Percentiles rank a stretch among this genome's conserved stretches.
Conservation (phyloP, 2,113 vertebrate genomes). For the Bos taurus region ARS-UCD2.0 NC_037332.1:119343501-119344000, state of each 20-base stretch:
- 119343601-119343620: not conserved
- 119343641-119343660: not conserved
- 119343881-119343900: rapidly evolving
- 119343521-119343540: rapidly evolving
- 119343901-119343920: rapidly evolving
- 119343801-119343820: no score
- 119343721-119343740: not conserved
- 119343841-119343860: not conserved
- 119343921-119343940: not conserved
- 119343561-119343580: not conserved
- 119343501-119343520: rapidly evolving
- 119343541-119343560: not conserved
- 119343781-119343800: not conserved
- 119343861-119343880: rapidly evolving
- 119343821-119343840: not conserved
- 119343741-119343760: not conserved
- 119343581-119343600: not conserved
- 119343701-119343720: not conserved
- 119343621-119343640: not conserved
- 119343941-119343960: not conserved
- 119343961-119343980: rapidly evolving
- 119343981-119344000: no score
- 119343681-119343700: not conserved
- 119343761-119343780: not conserved
- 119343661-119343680: not conserved